Conservation (phyloP, 2,888 invertebrate genomes). For the Cantharis rufa region DNA sequence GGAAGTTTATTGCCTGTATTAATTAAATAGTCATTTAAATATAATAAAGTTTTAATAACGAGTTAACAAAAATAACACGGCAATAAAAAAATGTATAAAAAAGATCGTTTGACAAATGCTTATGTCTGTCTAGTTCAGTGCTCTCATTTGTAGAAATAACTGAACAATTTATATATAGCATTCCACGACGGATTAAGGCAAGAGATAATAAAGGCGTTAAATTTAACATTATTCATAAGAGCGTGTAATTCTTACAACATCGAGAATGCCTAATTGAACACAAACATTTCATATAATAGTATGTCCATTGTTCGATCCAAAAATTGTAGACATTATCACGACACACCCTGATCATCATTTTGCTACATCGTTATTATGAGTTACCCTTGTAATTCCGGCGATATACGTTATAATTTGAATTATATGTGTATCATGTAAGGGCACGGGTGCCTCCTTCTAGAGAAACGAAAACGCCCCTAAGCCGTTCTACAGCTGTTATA, state of each 20-base stretch:
- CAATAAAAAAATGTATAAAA: background rate
- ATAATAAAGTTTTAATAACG: background rate
- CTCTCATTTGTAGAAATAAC: constrained; percentile 3
- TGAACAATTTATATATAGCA: constrained; percentile 1
- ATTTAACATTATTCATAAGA: constrained; percentile 8
- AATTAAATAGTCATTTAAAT: background rate
- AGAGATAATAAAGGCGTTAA: constrained; percentile 8
- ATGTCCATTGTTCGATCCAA: constrained; percentile 23
- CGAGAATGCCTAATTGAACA: constrained; percentile 23
- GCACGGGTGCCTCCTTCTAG: constrained; percentile 25
- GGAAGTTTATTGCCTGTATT: background rate
- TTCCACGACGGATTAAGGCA: constrained; percentile 4
- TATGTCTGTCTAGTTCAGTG: background rate
- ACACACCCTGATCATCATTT: constrained; percentile 23
- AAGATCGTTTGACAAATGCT: background rate
- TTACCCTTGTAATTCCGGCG: constrained; percentile 27
- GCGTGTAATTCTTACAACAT: constrained; percentile 14
- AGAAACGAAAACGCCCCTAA: constrained; percentile 27
- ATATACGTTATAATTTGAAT: constrained; percentile 30
- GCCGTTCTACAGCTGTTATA: constrained; percentile 34
- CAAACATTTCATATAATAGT: constrained; percentile 22
- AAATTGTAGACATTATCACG: constrained; percentile 22
- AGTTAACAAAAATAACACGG: background rate
- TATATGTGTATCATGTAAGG: constrained; percentile 23
- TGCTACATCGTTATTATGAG: constrained; percentile 17